Evolutionary conservation across 2,113 vertebrate species (phyloP), one percentile per base, ranked within the genome.

Genomic region (Ciconia maguari): DNA sequence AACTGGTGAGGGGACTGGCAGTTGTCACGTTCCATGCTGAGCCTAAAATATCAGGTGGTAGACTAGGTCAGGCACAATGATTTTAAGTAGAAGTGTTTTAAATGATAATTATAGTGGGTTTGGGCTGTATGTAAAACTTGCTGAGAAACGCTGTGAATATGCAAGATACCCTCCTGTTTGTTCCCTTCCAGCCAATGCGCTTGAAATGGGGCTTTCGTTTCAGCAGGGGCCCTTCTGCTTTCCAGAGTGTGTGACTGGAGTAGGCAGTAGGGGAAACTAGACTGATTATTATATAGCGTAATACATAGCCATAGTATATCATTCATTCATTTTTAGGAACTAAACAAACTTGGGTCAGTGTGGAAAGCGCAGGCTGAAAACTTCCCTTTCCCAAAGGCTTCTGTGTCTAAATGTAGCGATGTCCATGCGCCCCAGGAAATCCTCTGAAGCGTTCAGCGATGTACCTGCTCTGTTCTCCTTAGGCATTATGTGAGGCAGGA

Each of bases 371-470:
- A 44, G 83, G 48, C 44, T 90, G 71, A 38, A 80, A 89, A 83
- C 30, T 61, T 83, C 52, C 51, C 38, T 83, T 42, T 87, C 60
- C 36, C 69, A 51, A 30, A 51, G 61, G 52, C 61, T 70, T 30
- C n/a, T 74, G 16, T 80, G 71, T 32, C 5, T 54, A 13, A n/a
- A 2, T 17, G 48, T 42, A n/a, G 32, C 2, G 2, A 34, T 19
- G 30, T 36, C 65, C 3, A 0, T 0, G 20, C 1, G 5, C 14
- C 49, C 36, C 44, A 36, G 72, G 80, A 83, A 83, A 77, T 89
- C 38, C 52, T n/a, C 0, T 1, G 91, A 29, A 27, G 36, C 0
- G 0, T 81, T 77, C 6, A 36, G 64, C 0, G 0, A 7, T 7
- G 64, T 24, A 8, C 21, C 60, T 74, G 60, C 65, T 65, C 58